Base-by-base conservation (phyloP, 2,888 invertebrate genomes). In the Eupeodes luniger region DNA sequence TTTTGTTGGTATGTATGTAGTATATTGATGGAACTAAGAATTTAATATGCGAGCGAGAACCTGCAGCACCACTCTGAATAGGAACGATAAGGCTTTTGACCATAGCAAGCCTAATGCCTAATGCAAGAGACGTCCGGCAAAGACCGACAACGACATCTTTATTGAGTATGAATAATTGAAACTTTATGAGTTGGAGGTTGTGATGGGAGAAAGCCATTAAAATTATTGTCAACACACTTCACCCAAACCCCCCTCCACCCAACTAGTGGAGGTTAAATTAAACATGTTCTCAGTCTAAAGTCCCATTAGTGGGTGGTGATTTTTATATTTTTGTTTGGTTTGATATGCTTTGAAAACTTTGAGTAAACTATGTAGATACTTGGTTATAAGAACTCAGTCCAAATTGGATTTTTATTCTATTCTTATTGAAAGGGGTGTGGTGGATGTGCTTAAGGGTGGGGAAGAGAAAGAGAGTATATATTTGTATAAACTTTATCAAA, bases 151-250 rank as follows among this genome's bases (percentile, higher is more conserved):
- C 14, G 51, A 51, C 51, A 14, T 62, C 62, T 44, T 44, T 62
- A 62, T 62, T 62, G 62, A 62, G 62, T 62, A 16, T 62, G 62
- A 62, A 62, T 16, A 62, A 62, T 62, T 40, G 11, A 62, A 62
- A 44, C 44, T 40, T 62, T 62, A 62, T 62, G 40, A 19, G 19
- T 19, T 19, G 19, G 0, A 19, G 16, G 11, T 44, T 40, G 11
- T 16, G 62, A 11, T 16, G 62, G 44, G 44, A 12, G 7, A 62
- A 62, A 40, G 4, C 44, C 62, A 62, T 62, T 62, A 62, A 62
- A 62, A 62, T 62, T 62, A 62, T 62, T 62, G 62, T 62, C 62
- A 62, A 62, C 62, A 62, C 27, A 27, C 27, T 2, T 27, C 6
- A 16, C 40, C 51, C 14, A 12, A 14, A 19, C 19, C 51, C 40